These are phyloP conservation scores for Torymus tubicola DNA, from an alignment of 2,888 invertebrate species.

Conservation along the genomic window DNA sequence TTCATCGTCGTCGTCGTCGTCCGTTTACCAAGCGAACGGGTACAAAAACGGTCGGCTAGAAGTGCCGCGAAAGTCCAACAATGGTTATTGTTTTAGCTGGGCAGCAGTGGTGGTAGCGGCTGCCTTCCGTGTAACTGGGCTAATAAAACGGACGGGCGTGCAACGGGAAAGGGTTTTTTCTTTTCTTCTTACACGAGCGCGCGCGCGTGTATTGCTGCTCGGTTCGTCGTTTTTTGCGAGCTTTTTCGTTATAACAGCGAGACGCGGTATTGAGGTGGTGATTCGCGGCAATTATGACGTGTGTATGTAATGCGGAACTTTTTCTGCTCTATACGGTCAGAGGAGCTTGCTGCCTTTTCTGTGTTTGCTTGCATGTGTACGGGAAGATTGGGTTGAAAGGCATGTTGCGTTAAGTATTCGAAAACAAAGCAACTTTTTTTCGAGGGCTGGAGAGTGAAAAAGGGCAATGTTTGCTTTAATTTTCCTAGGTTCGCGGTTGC, in stretches of 20 bases:
- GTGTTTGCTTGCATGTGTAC: not conserved
- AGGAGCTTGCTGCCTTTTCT: not conserved
- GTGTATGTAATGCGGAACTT: slow-evolving; percentile 10
- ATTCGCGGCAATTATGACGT: slow-evolving; percentile 19
- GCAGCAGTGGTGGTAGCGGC: too few species aligned
- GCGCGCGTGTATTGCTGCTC: not conserved
- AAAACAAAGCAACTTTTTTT: slow-evolving; percentile 1
- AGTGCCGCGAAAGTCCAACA: slow-evolving; percentile 63
- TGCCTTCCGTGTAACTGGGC: slow-evolving; percentile 57
- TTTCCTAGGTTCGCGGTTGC: not conserved
- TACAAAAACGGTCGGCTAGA: slow-evolving; percentile 37
- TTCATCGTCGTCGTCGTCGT: not conserved
- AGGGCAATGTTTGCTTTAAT: slow-evolving; percentile 1
- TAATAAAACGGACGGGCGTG: slow-evolving; percentile 62
- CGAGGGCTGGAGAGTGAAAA: too few species aligned
- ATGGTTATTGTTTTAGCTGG: slow-evolving; percentile 66
- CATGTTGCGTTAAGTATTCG: slow-evolving; percentile 9
- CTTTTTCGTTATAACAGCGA: slow-evolving; percentile 42
- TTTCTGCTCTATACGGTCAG: not conserved
- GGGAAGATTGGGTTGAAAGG: not conserved
- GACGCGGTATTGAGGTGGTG: not conserved
- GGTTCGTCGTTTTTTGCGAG: not conserved
- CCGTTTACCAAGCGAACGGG: not conserved
- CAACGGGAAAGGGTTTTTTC: not conserved
- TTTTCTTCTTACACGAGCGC: not conserved